These are phyloP conservation scores for Atlantisia rogersi DNA, from an alignment of 2,113 vertebrate genomes.

Conservation along the genomic window DNA sequence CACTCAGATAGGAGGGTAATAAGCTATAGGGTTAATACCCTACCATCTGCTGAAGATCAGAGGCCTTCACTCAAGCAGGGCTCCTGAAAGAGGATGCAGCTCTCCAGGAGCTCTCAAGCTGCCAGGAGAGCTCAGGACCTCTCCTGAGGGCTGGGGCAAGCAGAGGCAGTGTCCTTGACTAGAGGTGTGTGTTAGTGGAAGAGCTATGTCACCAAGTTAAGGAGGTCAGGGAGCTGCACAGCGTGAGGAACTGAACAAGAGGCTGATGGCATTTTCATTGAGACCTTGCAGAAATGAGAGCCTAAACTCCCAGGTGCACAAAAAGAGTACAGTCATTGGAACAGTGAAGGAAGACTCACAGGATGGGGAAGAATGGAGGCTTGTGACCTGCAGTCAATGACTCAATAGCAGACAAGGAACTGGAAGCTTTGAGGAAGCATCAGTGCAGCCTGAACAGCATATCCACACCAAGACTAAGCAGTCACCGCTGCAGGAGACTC, in stretches of 20 bases:
- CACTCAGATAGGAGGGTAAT: neutral
- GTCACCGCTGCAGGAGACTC: fast-evolving
- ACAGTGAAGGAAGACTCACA: neutral
- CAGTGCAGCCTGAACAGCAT: neutral
- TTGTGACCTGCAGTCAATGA: neutral
- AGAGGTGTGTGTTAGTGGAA: neutral
- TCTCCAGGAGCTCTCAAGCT: neutral
- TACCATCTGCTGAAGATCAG: neutral
- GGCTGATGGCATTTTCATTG: neutral
- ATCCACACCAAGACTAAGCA: neutral
- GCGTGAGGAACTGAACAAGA: neutral
- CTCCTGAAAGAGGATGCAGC: neutral
- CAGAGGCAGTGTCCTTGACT: neutral
- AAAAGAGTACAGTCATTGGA: neutral
- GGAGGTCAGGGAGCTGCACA: neutral
- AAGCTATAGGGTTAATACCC: neutral
- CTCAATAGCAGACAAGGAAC: neutral
- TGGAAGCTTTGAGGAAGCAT: neutral
- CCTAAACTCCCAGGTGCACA: neutral
- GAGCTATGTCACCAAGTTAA: neutral
- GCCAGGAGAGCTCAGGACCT: neutral
- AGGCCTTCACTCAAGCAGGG: neutral
- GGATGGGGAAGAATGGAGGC: neutral
- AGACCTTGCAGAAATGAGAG: neutral
- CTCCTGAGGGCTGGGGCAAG: neutral